A percentile compares a stretch with the other conserved stretches of the same genome.
phyloP scores from a whole-genome alignment of 2,797 vertebrate species.

The Sarcophilus harrisii region DNA sequence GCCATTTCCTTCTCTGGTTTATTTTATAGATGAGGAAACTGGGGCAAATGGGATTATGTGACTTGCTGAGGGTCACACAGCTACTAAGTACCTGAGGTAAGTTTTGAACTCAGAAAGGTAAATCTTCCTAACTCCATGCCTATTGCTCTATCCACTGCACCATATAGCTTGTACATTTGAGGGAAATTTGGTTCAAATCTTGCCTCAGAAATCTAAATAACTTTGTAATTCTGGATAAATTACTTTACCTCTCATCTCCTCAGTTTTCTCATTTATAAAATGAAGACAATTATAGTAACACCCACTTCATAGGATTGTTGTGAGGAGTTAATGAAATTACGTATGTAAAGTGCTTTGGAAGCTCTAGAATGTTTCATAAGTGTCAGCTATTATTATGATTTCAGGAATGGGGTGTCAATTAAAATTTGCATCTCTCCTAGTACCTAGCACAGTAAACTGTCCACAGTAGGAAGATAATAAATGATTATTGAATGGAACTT shows the following conservation, averaged over 20 bases:
- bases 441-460: neutral
- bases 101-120: neutral
- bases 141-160: neutral
- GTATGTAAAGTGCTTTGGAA: neutral
- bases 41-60: neutral
- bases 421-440: neutral
- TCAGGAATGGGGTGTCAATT: neutral
- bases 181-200: neutral
- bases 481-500: neutral
- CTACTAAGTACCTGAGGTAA: neutral
- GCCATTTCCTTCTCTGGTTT: neutral
- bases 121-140: neutral
- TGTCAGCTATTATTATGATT: neutral
- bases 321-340: neutral
- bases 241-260: neutral
- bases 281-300: neutral
- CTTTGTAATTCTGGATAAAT: neutral
- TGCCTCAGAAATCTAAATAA: neutral
- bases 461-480: neutral
- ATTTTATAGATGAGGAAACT: neutral
- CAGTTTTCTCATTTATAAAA: neutral
- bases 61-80: neutral
- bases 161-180: too few relatives aligned
- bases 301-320: neutral
- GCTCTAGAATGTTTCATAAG: neutral